These are phyloP conservation scores for Synanthedon formicaeformis DNA, from an alignment of 2,888 invertebrate species.

Conservation along the genomic window DNA sequence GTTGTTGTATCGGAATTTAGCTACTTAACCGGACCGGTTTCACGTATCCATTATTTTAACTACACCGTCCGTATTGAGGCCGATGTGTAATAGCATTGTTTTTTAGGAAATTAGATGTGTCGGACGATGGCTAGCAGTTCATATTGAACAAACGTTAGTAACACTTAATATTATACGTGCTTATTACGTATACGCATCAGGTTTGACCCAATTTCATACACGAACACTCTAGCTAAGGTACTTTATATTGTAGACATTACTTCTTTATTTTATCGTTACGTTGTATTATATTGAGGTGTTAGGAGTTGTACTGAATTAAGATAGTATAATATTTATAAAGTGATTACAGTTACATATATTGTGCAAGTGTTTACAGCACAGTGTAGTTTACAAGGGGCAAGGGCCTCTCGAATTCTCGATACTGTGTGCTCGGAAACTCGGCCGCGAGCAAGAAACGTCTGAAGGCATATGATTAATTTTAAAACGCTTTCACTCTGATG, in stretches of 20 bases:
- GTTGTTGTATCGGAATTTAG: not conserved
- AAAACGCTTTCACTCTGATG: constrained; percentile 55
- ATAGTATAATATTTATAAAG: too few species aligned
- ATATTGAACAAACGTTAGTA: not conserved
- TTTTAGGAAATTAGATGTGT: not conserved
- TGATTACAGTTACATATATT: constrained; percentile 5
- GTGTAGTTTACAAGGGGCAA: constrained; percentile 2
- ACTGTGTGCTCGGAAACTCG: constrained; percentile 23
- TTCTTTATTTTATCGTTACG: too few species aligned
- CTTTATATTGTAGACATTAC: too few species aligned
- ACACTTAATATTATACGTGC: not conserved
- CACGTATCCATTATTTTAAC: constrained; percentile 13
- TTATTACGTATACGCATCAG: not conserved
- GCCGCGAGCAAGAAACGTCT: constrained; percentile 35
- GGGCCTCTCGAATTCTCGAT: constrained; percentile 17
- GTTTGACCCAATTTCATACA: not conserved
- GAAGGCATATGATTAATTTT: constrained; percentile 47
- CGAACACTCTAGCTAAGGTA: not conserved
- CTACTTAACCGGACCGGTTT: constrained; percentile 28
- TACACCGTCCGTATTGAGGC: not conserved
- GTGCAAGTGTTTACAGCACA: constrained; percentile 19
- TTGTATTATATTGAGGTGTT: too few species aligned
- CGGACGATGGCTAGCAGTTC: not conserved
- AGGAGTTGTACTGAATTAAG: too few species aligned
- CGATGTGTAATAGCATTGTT: not conserved